phyloP scores from a whole-genome alignment of 2,797 vertebrate species.

The Atherinosoma microstoma region DNA sequence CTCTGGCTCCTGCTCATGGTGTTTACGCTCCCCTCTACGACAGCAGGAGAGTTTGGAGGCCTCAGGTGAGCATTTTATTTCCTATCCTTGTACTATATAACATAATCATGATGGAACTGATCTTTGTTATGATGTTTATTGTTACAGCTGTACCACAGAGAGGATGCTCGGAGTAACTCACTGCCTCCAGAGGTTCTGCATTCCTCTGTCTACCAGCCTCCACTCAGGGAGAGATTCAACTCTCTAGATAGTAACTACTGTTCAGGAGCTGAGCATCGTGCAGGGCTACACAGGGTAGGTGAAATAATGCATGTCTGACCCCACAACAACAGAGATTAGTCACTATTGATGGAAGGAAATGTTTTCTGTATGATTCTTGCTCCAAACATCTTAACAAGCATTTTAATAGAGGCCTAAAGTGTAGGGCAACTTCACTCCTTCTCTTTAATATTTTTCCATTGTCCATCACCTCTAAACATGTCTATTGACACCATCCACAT shows the following conservation, averaged over 20 bases:
- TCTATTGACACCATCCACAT: slow-evolving; percentile 9
- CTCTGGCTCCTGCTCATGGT: slow-evolving; percentile 88
- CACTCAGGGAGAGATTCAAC: slow-evolving; percentile 94
- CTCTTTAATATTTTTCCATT: background rate
- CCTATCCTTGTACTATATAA: background rate
- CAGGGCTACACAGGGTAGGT: slow-evolving; percentile 89
- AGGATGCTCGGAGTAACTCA: slow-evolving; percentile 95
- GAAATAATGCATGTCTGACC: background rate
- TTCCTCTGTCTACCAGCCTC: slow-evolving; percentile 93
- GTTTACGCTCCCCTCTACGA: slow-evolving; percentile 95
- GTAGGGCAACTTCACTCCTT: background rate
- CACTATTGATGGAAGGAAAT: background rate
- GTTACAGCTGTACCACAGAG: slow-evolving; percentile 90
- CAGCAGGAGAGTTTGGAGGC: slow-evolving; percentile 95
- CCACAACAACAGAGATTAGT: background rate
- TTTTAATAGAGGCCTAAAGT: background rate
- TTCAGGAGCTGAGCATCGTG: slow-evolving; percentile 88
- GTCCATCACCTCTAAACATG: too few relatives aligned
- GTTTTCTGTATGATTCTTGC: background rate
- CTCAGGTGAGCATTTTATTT: slow-evolving; percentile 72
- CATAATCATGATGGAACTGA: background rate
- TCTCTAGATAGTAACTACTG: slow-evolving; percentile 95
- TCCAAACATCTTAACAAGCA: background rate
- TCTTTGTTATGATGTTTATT: background rate
- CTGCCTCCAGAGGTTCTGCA: slow-evolving; percentile 96